phyloP scores from a whole-genome alignment of 2,888 invertebrate species.

The Flabesymbios commensalis region DNA sequence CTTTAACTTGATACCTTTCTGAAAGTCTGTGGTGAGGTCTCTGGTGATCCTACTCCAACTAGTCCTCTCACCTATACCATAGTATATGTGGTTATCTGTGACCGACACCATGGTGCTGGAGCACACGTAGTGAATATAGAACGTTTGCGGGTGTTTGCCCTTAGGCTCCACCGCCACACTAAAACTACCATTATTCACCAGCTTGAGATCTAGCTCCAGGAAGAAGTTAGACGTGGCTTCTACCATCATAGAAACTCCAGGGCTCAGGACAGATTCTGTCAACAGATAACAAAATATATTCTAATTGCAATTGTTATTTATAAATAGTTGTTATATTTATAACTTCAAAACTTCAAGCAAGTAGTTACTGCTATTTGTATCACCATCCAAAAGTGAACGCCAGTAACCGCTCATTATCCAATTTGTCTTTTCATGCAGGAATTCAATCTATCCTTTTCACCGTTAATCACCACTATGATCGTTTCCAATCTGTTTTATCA shows the following conservation, averaged over 20 bases:
- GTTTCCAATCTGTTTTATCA: no score
- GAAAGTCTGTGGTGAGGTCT: conserved; percentile 86
- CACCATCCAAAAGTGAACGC: no score
- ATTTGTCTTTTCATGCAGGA: no score
- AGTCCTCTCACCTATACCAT: conserved; percentile 71
- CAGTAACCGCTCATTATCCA: no score
- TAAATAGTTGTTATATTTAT: no score
- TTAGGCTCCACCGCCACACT: conserved; percentile 75
- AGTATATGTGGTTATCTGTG: conserved; percentile 77
- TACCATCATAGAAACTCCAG: conserved; percentile 65
- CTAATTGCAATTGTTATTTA: no score
- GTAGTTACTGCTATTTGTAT: no score
- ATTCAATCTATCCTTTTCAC: no score
- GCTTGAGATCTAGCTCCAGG: conserved; percentile 70
- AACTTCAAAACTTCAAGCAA: neutral
- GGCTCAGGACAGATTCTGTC: conserved; percentile 53
- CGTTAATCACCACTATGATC: no score
- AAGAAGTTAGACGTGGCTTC: conserved; percentile 59
- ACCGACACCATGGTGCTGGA: conserved; percentile 75
- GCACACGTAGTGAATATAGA: conserved; percentile 81
- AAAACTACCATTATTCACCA: conserved; percentile 80
- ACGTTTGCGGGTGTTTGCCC: conserved; percentile 64
- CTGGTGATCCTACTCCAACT: conserved; percentile 80
- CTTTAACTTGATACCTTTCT: conserved; percentile 72
- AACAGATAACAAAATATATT: conserved; percentile 16